These are phyloP conservation scores for Brotogeris chrysoptera DNA, from an alignment of 2,797 vertebrate species.

Conservation along the genomic window DNA sequence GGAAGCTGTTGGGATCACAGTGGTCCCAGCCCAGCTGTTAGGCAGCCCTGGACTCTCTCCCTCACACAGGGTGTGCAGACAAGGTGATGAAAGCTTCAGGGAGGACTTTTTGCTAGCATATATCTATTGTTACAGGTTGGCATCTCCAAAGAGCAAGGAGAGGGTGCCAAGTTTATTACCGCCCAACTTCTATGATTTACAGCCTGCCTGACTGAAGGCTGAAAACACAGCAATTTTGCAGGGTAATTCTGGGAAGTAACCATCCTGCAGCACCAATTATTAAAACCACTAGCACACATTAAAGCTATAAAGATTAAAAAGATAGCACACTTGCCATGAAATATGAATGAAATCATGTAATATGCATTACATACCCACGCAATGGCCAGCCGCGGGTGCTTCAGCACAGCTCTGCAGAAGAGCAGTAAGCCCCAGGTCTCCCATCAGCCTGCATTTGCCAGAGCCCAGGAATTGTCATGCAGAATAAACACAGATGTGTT, in stretches of 20 bases:
- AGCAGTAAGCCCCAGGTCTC: conserved; percentile 64
- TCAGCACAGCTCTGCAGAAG: conserved; percentile 54
- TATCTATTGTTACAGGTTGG: conserved; percentile 58
- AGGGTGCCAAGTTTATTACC: conserved; percentile 70
- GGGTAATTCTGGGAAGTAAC: conserved; percentile 73
- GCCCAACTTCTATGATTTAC: conserved; percentile 76
- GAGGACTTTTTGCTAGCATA: not conserved
- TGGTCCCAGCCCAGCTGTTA: not conserved
- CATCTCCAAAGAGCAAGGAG: conserved; percentile 46
- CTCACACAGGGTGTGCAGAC: not conserved
- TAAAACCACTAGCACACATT: conserved; percentile 77
- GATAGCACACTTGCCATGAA: conserved; percentile 79
- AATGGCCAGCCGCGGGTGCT: conserved; percentile 43
- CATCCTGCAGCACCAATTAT: conserved; percentile 80
- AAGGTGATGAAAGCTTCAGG: not conserved
- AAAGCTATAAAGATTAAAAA: conserved; percentile 83
- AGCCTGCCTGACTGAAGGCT: conserved; percentile 56
- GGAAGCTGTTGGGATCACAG: accelerated
- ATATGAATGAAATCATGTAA: conserved; percentile 78
- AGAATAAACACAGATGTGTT: conserved; percentile 83
- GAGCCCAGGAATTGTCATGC: conserved; percentile 71
- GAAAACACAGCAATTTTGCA: conserved; percentile 79
- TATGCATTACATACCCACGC: conserved; percentile 72
- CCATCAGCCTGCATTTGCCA: conserved; percentile 61
- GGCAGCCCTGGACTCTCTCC: not conserved